A percentile compares a stretch with the other conserved stretches of the same genome.
Conservation (phyloP, 2,113 vertebrate species). For the human region GRCh38 chr4:3263001-3263500, state of each 20-base stretch:
- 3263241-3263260: no score
- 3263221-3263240: not conserved
- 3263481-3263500: not conserved
- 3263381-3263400: not conserved
- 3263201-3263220: not conserved
- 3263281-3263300: not conserved
- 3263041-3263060: fast-evolving
- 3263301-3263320: fast-evolving
- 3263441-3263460: fast-evolving
- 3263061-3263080: not conserved
- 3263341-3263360: not conserved
- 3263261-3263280: not conserved
- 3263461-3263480: not conserved
- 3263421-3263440: not conserved
- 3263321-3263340: not conserved
- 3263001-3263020: not conserved
- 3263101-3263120: not conserved
- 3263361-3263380: fast-evolving
- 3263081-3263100: not conserved
- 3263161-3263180: not conserved
- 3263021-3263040: no score
- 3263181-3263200: not conserved
- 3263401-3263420: not conserved
- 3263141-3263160: not conserved
- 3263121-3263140: not conserved